phyloP scores from a whole-genome alignment of 1,140 invertebrate genomes.

The Agrypnia vestita region DNA sequence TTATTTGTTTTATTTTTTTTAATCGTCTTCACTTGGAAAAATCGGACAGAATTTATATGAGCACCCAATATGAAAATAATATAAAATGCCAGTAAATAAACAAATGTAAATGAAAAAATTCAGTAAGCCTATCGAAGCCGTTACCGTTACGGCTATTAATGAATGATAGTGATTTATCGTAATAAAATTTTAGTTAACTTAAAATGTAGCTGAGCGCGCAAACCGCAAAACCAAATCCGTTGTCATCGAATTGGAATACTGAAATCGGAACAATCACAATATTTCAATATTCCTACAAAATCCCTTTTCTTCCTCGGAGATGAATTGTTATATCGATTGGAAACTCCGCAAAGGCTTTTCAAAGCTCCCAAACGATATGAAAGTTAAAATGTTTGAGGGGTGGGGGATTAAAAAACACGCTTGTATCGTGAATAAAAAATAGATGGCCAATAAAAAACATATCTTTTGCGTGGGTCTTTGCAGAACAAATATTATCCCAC shows the following conservation, averaged over 20 bases:
- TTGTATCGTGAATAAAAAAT: slow-evolving; percentile 39
- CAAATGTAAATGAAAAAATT: background rate
- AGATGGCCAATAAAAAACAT: slow-evolving; percentile 34
- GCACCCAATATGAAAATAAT: no score
- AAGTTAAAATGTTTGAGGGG: slow-evolving; percentile 27
- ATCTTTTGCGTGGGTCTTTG: slow-evolving; percentile 3
- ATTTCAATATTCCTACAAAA: slow-evolving; percentile 13
- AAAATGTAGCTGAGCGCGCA: no score
- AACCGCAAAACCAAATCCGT: no score
- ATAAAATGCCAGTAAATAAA: no score
- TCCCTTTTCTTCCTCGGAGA: background rate
- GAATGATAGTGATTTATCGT: no score
- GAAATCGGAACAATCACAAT: slow-evolving; percentile 20
- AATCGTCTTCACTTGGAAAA: no score
- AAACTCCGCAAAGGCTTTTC: slow-evolving; percentile 38
- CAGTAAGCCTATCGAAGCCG: background rate
- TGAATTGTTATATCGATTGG: slow-evolving; percentile 41
- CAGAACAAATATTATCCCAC: slow-evolving; percentile 9
- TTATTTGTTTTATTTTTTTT: no score
- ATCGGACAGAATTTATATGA: no score
- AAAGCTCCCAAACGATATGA: slow-evolving; percentile 29
- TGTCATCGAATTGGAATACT: background rate
- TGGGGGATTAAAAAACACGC: slow-evolving; percentile 20
- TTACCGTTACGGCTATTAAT: background rate
- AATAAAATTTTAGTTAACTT: no score